Percentiles rank a stretch among this genome's conserved stretches.
Evolutionary conservation across 2,888 invertebrate species (phyloP).

Genomic region (Eumerus sabulonum): DNA sequence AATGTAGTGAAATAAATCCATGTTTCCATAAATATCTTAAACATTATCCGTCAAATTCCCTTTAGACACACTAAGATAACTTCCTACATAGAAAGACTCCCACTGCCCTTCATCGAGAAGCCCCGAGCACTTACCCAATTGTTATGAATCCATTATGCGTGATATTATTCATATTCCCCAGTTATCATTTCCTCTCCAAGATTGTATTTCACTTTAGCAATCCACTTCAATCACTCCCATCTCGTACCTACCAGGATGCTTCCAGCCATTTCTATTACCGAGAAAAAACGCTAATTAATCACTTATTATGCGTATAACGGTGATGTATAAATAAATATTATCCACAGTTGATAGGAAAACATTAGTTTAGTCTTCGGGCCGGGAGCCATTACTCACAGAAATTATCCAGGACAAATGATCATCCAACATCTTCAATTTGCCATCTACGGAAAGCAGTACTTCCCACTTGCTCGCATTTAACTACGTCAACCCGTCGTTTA

Average conservation of each 20-base stretch:
- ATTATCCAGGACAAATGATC: constrained; percentile 59
- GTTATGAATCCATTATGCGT: no score
- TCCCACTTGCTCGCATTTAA: constrained; percentile 35
- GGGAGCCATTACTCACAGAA: constrained; percentile 64
- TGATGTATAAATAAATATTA: constrained; percentile 58
- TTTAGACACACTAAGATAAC: no score
- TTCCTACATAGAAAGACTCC: no score
- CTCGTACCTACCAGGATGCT: background rate
- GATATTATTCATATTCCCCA: no score
- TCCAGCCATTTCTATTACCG: constrained; percentile 36
- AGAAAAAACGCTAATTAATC: constrained; percentile 62
- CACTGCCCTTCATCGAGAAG: no score
- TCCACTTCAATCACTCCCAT: background rate
- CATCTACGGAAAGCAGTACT: constrained; percentile 11
- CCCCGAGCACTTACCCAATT: no score
- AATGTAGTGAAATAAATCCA: no score
- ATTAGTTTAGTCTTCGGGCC: constrained; percentile 55
- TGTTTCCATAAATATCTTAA: no score
- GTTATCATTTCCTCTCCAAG: no score
- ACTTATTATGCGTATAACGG: constrained; percentile 55
- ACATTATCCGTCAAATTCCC: no score
- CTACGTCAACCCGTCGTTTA: constrained; percentile 38
- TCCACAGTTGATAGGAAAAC: constrained; percentile 51
- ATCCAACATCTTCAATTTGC: background rate
- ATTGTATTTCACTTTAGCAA: constrained; percentile 24